phyloP scores from a whole-genome alignment of 2,797 vertebrate species.

The Thamnophis elegans region DNA sequence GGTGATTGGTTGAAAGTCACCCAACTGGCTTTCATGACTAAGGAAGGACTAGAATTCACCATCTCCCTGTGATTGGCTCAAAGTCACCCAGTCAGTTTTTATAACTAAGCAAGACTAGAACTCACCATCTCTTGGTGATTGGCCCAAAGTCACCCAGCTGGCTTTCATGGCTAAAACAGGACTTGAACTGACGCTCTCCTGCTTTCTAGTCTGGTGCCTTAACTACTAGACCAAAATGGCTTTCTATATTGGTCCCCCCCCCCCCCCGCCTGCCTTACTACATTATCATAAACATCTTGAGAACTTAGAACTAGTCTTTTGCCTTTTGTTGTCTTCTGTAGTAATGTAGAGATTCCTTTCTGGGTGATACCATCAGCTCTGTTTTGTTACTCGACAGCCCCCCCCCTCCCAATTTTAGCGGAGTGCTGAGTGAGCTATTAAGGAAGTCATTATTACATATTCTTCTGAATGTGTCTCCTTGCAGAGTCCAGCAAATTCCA shows the following conservation, averaged over 20 bases:
- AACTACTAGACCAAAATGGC: neutral
- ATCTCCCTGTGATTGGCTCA: too few species aligned
- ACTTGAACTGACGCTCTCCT: neutral
- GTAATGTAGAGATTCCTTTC: neutral
- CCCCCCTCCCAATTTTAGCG: neutral
- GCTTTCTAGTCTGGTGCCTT: neutral
- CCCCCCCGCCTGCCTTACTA: rapidly evolving
- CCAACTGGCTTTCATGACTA: too few species aligned
- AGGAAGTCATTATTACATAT: neutral
- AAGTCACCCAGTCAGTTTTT: too few species aligned
- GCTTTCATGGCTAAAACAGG: neutral
- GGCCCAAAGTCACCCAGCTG: too few species aligned
- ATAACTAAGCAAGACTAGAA: too few species aligned
- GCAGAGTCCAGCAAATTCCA: neutral
- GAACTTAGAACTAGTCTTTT: neutral
- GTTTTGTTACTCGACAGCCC: neutral
- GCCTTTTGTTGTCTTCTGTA: neutral
- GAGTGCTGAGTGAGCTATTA: neutral
- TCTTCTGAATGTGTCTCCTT: neutral
- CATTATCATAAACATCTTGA: neutral
- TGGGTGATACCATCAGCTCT: neutral
- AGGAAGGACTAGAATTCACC: too few species aligned
- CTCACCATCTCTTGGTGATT: too few species aligned
- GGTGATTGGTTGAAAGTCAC: too few species aligned
- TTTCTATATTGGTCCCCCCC: neutral